These are phyloP conservation scores for Dicerorhinus sumatrensis DNA, from an alignment of 2,113 vertebrate species.

Conservation along the genomic window DNA sequence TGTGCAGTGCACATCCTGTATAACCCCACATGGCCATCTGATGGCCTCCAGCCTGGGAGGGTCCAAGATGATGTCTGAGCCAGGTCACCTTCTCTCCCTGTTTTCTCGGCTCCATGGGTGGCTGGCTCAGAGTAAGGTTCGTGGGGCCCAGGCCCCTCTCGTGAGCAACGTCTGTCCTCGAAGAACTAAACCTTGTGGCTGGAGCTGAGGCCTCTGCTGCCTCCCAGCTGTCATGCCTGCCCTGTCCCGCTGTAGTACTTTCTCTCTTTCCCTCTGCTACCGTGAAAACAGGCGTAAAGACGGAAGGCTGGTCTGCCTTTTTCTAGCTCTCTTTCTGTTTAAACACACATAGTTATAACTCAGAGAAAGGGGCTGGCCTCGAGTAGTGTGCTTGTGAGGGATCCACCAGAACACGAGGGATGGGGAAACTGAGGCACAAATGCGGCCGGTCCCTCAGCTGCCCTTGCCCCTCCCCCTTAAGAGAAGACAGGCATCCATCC, in stretches of 20 bases:
- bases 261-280: background rate
- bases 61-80: background rate
- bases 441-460: background rate
- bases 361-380: background rate
- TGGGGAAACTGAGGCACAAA: background rate
- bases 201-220: rapidly evolving
- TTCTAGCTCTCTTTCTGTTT: background rate
- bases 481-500: background rate
- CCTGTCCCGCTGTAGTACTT: rapidly evolving
- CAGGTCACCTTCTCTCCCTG: background rate
- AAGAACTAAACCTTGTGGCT: background rate
- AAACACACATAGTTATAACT: background rate
- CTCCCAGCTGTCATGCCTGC: background rate
- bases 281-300: background rate
- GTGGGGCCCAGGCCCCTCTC: background rate
- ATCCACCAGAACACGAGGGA: rapidly evolving
- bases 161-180: background rate
- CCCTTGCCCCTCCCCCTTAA: background rate
- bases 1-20: background rate
- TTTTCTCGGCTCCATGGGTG: rapidly evolving
- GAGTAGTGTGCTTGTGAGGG: background rate
- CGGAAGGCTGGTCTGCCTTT: background rate
- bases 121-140: background rate
- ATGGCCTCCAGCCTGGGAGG: background rate
- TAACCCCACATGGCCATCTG: background rate